phyloP scores from a whole-genome alignment of 92 coral and sea anemone genomes.

The Plumapathes pennacea region DNA sequence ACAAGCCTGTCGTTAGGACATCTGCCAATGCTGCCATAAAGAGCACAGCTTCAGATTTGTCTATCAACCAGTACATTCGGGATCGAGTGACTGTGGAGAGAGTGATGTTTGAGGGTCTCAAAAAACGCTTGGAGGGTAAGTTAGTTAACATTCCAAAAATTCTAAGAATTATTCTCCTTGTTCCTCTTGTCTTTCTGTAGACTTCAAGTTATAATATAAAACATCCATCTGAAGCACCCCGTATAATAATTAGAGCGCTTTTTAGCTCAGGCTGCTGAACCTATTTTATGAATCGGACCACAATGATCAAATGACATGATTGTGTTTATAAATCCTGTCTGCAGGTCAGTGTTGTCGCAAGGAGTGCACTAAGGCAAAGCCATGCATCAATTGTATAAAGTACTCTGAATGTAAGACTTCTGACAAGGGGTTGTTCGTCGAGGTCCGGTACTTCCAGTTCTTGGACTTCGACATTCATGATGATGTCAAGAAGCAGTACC shows the following conservation, averaged over 20 bases:
- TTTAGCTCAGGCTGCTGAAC: too few species aligned
- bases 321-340: too few species aligned
- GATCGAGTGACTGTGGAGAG: conserved; percentile 37
- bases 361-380: conserved; percentile 40
- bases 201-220: too few species aligned
- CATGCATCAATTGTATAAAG: conserved; percentile 45
- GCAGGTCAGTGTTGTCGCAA: conserved; percentile 50
- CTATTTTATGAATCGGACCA: too few species aligned
- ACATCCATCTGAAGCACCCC: too few species aligned
- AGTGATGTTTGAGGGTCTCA: conserved; percentile 32
- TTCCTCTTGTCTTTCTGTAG: too few species aligned
- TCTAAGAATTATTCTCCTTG: too few species aligned
- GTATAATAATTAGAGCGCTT: too few species aligned
- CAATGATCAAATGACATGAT: too few species aligned
- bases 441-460: conserved; percentile 78
- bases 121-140: conserved; percentile 46
- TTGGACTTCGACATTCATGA: conserved; percentile 73
- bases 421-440: conserved; percentile 85
- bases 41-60: conserved; percentile 6
- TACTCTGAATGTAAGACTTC: conserved; percentile 49
- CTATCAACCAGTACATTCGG: conserved; percentile 13
- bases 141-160: too few species aligned
- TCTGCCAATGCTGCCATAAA: conserved; percentile 63
- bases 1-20: conserved; percentile 18
- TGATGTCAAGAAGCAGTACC: conserved; percentile 71